phyloP scores from a whole-genome alignment of 2,113 vertebrate genomes.

The Paramormyrops kingsleyae region DNA sequence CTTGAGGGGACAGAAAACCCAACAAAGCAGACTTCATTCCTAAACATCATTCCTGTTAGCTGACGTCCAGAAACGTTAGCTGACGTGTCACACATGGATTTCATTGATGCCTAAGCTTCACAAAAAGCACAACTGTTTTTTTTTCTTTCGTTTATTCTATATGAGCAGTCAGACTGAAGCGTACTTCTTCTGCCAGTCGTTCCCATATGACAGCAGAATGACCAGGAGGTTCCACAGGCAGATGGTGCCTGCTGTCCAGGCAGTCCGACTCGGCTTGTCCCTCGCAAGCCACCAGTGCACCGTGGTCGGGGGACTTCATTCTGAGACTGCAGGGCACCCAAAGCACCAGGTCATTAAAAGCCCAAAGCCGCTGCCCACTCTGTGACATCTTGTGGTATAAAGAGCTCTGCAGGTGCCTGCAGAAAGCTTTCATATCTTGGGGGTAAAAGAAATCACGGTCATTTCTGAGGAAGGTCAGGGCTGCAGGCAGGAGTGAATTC shows the following conservation, averaged over 20 bases:
- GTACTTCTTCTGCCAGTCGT: background rate
- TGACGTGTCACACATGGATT: background rate
- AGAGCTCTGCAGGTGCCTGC: background rate
- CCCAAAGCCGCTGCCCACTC: background rate
- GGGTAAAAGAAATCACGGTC: background rate
- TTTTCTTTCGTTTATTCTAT: background rate
- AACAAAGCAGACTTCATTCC: background rate
- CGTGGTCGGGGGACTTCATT: background rate
- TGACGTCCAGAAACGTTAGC: background rate
- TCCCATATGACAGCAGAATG: background rate
- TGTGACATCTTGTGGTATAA: background rate
- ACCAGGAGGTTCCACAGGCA: background rate
- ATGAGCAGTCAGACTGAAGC: background rate
- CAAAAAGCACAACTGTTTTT: background rate
- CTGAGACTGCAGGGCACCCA: background rate
- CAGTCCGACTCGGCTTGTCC: background rate
- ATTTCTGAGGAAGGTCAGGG: background rate
- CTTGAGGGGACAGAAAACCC: background rate
- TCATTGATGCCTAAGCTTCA: background rate
- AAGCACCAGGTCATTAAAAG: background rate
- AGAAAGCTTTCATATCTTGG: background rate
- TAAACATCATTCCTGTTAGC: background rate
- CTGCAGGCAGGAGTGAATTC: background rate
- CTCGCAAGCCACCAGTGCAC: background rate
- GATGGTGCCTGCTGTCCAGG: background rate